Percentiles rank a stretch among this genome's conserved stretches.
Evolutionary conservation across 2,888 invertebrate species (phyloP).

Genomic region (Limnephilus auricula): DNA sequence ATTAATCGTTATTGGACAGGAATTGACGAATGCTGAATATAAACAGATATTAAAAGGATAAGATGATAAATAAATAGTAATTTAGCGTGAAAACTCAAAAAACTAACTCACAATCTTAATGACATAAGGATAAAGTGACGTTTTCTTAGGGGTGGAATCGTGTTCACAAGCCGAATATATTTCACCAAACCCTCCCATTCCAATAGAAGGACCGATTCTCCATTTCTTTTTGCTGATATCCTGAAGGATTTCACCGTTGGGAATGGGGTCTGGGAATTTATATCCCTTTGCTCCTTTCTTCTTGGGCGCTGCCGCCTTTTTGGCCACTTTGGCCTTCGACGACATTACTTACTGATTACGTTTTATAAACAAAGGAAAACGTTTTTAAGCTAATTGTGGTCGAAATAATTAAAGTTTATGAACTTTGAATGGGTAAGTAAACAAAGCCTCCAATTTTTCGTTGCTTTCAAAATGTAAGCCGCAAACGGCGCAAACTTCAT

Average conservation of each 20-base stretch:
- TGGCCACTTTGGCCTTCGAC: slow-evolving; percentile 54
- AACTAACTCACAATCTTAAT: slow-evolving; percentile 86
- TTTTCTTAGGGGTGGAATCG: slow-evolving; percentile 76
- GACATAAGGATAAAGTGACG: slow-evolving; percentile 81
- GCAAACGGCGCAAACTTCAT: slow-evolving; percentile 2
- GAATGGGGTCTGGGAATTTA: slow-evolving; percentile 84
- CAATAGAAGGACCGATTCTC: slow-evolving; percentile 92
- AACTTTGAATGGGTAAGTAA: neutral
- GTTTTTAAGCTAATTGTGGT: neutral
- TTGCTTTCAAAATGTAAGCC: slow-evolving; percentile 20
- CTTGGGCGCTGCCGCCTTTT: slow-evolving; percentile 52
- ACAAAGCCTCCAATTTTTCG: neutral
- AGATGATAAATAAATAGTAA: neutral
- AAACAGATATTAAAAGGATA: neutral
- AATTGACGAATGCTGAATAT: neutral
- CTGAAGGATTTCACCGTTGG: slow-evolving; percentile 85
- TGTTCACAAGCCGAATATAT: slow-evolving; percentile 89
- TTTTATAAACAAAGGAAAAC: neutral
- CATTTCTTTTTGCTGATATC: slow-evolving; percentile 89
- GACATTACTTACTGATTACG: slow-evolving; percentile 43
- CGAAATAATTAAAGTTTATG: neutral
- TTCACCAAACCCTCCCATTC: slow-evolving; percentile 95
- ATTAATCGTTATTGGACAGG: neutral
- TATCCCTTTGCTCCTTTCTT: slow-evolving; percentile 72
- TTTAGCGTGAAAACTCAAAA: neutral